These are phyloP conservation scores for Lepilemur ruficaudatus DNA, from an alignment of 2,797 vertebrate species.

Conservation along the genomic window DNA sequence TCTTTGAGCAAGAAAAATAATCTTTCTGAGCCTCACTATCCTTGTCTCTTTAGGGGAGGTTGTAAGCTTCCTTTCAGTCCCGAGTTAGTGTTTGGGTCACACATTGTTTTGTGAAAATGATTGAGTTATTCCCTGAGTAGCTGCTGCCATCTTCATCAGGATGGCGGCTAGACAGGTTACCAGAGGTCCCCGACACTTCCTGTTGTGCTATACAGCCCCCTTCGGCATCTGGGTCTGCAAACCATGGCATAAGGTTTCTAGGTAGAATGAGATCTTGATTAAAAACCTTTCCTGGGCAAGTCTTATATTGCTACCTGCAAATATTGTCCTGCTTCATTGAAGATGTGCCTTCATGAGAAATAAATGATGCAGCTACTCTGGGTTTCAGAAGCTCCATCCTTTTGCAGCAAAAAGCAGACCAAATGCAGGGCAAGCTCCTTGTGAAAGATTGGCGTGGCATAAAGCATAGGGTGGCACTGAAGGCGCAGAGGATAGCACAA, in stretches of 20 bases:
- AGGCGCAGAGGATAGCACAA: background rate
- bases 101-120: background rate
- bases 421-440: background rate
- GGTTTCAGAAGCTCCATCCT: background rate
- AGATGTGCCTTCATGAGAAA: background rate
- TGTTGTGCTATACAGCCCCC: background rate
- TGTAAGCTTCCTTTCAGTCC: background rate
- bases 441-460: background rate
- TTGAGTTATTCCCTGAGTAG: background rate
- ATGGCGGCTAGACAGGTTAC: background rate
- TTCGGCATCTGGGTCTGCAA: background rate
- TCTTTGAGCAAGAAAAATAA: background rate
- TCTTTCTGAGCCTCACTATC: background rate
- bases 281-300: background rate
- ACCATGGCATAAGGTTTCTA: background rate
- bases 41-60: background rate
- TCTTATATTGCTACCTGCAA: background rate
- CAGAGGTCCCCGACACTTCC: background rate
- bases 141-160: background rate
- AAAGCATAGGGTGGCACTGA: background rate
- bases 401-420: background rate
- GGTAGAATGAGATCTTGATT: background rate
- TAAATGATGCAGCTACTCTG: background rate
- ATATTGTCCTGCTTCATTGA: background rate
- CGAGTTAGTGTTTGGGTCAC: background rate